phyloP scores from a whole-genome alignment of 1,140 invertebrate species.

The Drosophila sp. region DNA sequence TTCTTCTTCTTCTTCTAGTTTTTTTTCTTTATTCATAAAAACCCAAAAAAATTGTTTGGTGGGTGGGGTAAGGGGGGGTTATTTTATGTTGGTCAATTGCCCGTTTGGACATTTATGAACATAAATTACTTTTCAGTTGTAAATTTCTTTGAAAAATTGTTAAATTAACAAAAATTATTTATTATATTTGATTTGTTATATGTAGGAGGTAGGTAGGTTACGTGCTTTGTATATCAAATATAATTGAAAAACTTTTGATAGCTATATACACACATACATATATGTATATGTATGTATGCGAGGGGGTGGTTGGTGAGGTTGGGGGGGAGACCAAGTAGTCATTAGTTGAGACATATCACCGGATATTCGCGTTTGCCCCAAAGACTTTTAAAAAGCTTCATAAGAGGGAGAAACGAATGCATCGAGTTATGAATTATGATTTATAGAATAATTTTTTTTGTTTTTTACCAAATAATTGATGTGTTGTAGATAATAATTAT shows the following conservation, averaged over 20 bases:
- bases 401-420: not conserved
- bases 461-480: no score
- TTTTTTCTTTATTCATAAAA: slow-evolving; percentile 53
- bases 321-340: slow-evolving; percentile 39
- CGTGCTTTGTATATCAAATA: slow-evolving; percentile 51
- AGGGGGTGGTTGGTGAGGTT: not conserved
- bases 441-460: not conserved
- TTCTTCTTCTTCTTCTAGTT: slow-evolving; percentile 2
- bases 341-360: slow-evolving; percentile 60
- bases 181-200: slow-evolving; percentile 66
- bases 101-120: slow-evolving; percentile 63
- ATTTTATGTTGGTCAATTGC: slow-evolving; percentile 65
- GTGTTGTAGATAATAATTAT: no score
- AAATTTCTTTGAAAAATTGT: slow-evolving; percentile 66
- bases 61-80: not conserved
- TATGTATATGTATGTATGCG: not conserved
- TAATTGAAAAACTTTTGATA: slow-evolving; percentile 18
- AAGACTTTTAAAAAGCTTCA: slow-evolving; percentile 8
- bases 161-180: slow-evolving; percentile 73
- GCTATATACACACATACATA: not conserved
- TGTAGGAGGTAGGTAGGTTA: not conserved
- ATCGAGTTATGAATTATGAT: slow-evolving; percentile 7
- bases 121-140: slow-evolving; percentile 70
- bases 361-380: slow-evolving; percentile 34
- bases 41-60: not conserved